Evolutionary conservation across 2,797 vertebrate genomes (phyloP), one percentile per base, ranked within the genome.

Genomic region (Danio kyathit): DNA sequence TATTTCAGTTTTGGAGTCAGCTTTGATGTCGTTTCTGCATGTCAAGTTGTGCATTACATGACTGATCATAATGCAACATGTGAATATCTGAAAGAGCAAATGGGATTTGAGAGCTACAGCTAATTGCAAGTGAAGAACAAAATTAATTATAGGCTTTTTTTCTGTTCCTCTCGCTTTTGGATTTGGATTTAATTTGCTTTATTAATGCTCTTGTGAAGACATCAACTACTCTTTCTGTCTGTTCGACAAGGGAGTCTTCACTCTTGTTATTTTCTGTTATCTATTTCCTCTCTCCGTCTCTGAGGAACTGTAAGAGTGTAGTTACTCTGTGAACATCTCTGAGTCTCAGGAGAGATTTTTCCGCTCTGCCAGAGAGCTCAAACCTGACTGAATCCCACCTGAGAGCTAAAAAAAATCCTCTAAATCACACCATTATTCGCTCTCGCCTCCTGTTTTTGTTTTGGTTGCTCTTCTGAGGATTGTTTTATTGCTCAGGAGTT

Each of bases 361-460:
- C 49, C 43, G 38, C 52, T 67, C 52, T 56, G 63, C 41, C 52
- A 49, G 52, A 69, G 52, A 38, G 21, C 44, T 69, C 11, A 59
- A 57, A 69, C 43, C 64, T 69, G 64, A 69, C 63, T 48, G 52
- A 44, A 59, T 56, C 64, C 21, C 75, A 41, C 54, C 43, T 59
- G 64, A 60, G 64, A 43, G 21, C 48, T 49, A 41, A 16, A 46
- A 16, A 46, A n/a, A 46, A 48, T 46, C 57, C 63, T 76, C 49
- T 29, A 57, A 66, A 76, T 57, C 8, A 17, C 54, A 44, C 70
- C 54, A 73, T 73, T 17, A 77, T 66, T 76, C 63, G 44, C 49
- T 54, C 49, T 54, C 61, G 44, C 61, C 49, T 56, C 17, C 75
- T 77, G 75, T 77, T 67, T 77, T 57, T 66, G 51, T 57, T 76